These are phyloP conservation scores for Bombus cullumanus DNA, from an alignment of 1,140 invertebrate species.

Conservation along the genomic window DNA sequence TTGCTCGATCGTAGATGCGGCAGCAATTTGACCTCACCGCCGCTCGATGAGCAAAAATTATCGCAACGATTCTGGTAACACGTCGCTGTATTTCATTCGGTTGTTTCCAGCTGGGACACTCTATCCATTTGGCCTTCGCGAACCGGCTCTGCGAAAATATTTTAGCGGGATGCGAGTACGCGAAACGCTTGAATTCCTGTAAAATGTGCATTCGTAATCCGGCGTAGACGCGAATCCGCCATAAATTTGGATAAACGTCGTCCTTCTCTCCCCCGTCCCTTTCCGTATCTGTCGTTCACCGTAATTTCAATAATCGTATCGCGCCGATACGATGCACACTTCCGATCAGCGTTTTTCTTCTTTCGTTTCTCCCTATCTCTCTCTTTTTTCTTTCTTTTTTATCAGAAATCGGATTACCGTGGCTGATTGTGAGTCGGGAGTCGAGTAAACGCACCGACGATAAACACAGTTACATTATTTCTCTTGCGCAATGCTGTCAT, in stretches of 20 bases:
- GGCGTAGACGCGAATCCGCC: conserved; percentile 35
- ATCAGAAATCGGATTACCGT: conserved; percentile 32
- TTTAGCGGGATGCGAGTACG: not conserved
- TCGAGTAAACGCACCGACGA: conserved; percentile 34
- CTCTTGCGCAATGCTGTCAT: not conserved
- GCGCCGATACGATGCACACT: not conserved
- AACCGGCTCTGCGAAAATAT: conserved; percentile 1
- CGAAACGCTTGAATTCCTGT: conserved; percentile 38
- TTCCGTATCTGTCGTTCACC: not conserved
- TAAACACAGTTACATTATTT: conserved; percentile 29
- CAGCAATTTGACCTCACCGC: not conserved
- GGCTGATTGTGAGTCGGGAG: not conserved
- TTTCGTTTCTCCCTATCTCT: not conserved
- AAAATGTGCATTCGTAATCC: conserved; percentile 52
- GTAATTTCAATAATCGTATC: conserved; percentile 56
- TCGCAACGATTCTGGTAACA: conserved; percentile 28
- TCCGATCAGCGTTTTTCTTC: not conserved
- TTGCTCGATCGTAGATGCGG: not conserved
- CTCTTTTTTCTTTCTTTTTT: conserved; percentile 6
- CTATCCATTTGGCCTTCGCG: not conserved
- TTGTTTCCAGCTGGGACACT: not conserved
- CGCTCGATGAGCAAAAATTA: conserved; percentile 46
- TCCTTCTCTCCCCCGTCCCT: not conserved
- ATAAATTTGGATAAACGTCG: conserved; percentile 58
- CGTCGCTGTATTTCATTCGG: conserved; percentile 20